Conservation (phyloP, 2,797 vertebrate genomes). For the Aselliscus stoliczkanus region DNA sequence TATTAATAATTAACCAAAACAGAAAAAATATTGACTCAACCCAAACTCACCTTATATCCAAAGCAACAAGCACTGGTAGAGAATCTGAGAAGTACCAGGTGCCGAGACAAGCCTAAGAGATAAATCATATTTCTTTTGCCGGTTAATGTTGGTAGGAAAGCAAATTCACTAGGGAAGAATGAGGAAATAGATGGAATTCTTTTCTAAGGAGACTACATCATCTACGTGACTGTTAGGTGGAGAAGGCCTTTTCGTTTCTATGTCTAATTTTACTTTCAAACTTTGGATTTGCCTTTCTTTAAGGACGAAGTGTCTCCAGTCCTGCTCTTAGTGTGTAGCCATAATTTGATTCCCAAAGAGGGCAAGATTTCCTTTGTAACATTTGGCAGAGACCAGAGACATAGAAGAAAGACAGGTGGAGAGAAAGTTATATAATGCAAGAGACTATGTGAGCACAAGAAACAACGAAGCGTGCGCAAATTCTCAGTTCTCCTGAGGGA, state of each 20-base stretch:
- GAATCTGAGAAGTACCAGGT: not conserved
- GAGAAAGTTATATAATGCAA: not conserved
- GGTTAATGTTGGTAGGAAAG: not conserved
- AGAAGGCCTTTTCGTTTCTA: not conserved
- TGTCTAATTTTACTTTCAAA: not conserved
- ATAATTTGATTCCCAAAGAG: not conserved
- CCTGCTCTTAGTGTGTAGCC: not conserved
- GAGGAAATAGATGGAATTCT: constrained; percentile 2
- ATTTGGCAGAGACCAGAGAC: not conserved
- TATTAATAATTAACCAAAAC: not conserved
- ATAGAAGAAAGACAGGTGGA: not conserved
- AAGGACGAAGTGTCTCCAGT: not conserved
- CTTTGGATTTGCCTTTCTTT: not conserved
- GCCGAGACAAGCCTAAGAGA: not conserved
- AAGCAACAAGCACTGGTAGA: not conserved
- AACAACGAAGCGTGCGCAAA: not conserved
- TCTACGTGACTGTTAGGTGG: not conserved
- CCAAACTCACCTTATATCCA: not conserved
- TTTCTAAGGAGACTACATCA: not conserved
- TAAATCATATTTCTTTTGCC: not conserved
- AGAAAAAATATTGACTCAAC: not conserved
- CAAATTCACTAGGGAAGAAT: not conserved
- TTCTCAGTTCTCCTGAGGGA: not conserved
- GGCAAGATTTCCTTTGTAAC: not conserved
- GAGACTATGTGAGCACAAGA: fast-evolving